Evolutionary conservation across 2,113 vertebrate genomes (phyloP).

Genomic region (Ochotona curzoniae): DNA sequence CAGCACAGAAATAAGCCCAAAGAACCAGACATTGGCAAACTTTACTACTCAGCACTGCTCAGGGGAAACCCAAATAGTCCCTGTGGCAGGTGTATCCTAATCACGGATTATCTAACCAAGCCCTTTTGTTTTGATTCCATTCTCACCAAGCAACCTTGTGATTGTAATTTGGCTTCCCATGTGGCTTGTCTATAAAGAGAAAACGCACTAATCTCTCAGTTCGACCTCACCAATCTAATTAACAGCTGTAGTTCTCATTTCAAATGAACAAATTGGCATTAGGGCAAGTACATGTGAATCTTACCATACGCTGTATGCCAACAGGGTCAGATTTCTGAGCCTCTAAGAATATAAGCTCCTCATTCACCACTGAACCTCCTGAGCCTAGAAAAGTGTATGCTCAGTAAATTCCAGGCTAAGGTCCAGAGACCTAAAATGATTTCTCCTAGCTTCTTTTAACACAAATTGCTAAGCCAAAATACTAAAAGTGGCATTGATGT

Average conservation of each 20-base stretch:
- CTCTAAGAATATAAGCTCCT: conserved; percentile 72
- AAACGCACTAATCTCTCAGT: conserved; percentile 79
- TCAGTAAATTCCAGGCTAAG: conserved; percentile 52
- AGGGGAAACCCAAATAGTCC: conserved; percentile 78
- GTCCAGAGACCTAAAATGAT: conserved; percentile 50
- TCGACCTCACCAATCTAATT: conserved; percentile 76
- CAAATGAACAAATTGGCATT: conserved; percentile 75
- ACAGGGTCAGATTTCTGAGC: conserved; percentile 63
- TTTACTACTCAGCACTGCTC: conserved; percentile 66
- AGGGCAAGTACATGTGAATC: conserved; percentile 64
- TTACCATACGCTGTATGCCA: conserved; percentile 58
- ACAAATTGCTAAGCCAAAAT: not conserved
- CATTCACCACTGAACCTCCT: conserved; percentile 35
- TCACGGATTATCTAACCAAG: conserved; percentile 78
- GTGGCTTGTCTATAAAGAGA: conserved; percentile 80
- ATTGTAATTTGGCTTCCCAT: conserved; percentile 79
- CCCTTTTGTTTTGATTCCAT: conserved; percentile 82
- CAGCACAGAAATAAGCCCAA: conserved; percentile 59
- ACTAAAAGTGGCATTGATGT: conserved; percentile 24
- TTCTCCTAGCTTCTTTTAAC: conserved; percentile 11
- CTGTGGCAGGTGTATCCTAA: conserved; percentile 80
- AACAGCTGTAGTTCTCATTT: conserved; percentile 79
- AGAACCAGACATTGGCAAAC: conserved; percentile 66
- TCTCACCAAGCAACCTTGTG: conserved; percentile 82
- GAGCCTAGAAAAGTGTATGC: conserved; percentile 42